Evolutionary conservation across 1,140 invertebrate genomes (phyloP).

Genomic region (Heliconius nattereri): DNA sequence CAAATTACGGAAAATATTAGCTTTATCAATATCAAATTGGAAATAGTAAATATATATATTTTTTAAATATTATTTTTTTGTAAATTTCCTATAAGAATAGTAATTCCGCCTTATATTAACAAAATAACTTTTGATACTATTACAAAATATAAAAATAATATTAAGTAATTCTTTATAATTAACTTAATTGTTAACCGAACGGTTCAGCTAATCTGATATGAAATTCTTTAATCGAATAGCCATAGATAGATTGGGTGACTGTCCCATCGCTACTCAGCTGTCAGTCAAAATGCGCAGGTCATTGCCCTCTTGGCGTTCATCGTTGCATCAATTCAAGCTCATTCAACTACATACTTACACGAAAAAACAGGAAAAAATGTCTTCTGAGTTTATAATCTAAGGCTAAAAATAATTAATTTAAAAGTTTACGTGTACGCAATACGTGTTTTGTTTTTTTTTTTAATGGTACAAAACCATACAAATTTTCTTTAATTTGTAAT

Average conservation of each 20-base stretch:
- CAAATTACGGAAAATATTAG: too few species aligned
- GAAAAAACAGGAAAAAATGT: not conserved
- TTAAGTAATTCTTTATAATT: not conserved
- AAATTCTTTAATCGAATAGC: conserved; percentile 31
- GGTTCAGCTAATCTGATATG: conserved; percentile 8
- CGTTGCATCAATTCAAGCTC: conserved; percentile 17
- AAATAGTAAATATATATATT: too few species aligned
- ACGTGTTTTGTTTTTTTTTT: too few species aligned
- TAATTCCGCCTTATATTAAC: not conserved
- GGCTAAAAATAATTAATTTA: not conserved
- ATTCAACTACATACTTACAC: not conserved
- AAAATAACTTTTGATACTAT: not conserved
- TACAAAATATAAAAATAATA: not conserved
- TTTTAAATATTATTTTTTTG: too few species aligned
- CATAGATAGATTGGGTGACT: conserved; percentile 33
- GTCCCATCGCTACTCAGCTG: conserved; percentile 37
- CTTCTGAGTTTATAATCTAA: not conserved
- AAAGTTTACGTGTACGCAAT: too few species aligned
- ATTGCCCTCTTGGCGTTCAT: conserved; percentile 33
- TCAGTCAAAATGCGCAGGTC: conserved; percentile 40
- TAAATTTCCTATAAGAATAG: too few species aligned
- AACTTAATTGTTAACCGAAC: not conserved
- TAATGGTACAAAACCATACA: too few species aligned
- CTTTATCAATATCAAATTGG: too few species aligned
- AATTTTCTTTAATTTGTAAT: too few species aligned